Percentiles rank a stretch among this genome's conserved stretches.
Evolutionary conservation across 2,888 invertebrate genomes (phyloP).

Genomic region (Ommatoiulus sabulosus): DNA sequence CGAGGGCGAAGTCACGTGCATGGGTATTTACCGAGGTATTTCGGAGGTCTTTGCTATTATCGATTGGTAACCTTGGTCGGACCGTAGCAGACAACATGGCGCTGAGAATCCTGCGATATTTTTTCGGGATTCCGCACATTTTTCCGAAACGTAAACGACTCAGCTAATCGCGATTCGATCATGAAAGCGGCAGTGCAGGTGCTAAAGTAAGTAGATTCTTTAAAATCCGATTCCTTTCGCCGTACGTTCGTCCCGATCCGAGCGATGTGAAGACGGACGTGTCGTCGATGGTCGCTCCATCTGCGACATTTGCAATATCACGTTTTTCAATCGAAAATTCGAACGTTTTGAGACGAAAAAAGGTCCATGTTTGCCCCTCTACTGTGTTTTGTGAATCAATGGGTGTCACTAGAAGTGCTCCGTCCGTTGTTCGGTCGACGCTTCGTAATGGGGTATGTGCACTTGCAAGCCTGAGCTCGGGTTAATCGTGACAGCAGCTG

Average conservation of each 20-base stretch:
- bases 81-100: constrained; percentile 54
- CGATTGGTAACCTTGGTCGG: constrained; percentile 57
- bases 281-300: neutral
- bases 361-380: neutral
- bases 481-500: constrained; percentile 34
- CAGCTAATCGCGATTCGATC: constrained; percentile 47
- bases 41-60: constrained; percentile 44
- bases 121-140: constrained; percentile 43
- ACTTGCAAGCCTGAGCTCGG: neutral
- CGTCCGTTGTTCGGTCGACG: neutral
- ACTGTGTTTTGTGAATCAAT: neutral
- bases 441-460: neutral
- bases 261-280: neutral
- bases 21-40: constrained; percentile 47
- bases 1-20: neutral
- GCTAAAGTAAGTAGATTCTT: constrained; percentile 58
- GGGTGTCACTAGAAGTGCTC: neutral
- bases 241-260: neutral
- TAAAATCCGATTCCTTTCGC: neutral
- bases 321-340: constrained; percentile 26
- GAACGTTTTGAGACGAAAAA: neutral
- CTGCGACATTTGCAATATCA: constrained; percentile 41
- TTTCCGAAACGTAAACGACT: constrained; percentile 39
- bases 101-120: constrained; percentile 40
- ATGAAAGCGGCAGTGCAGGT: constrained; percentile 60